Base-by-base conservation (phyloP, 2,888 invertebrate species). In the Danaus chrysippus region DNA sequence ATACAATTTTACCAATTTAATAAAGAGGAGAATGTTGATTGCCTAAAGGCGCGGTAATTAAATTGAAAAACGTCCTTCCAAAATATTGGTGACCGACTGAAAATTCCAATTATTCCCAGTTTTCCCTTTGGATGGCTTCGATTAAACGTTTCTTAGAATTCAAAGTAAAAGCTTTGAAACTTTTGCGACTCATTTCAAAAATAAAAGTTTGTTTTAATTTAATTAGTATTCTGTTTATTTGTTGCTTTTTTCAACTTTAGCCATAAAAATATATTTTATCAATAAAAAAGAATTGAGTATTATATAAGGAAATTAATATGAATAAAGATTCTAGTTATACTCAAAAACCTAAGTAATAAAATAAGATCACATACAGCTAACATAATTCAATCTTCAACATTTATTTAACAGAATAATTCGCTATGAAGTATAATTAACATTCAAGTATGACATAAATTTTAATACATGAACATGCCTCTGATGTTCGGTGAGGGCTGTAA, bases 81-180 rank as follows among this genome's bases (percentile, higher is more conserved):
- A 62, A 67, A 67, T 64, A 67, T 67, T 63, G 62, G 64, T 57
- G 58, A 67, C 58, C 54, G 63, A 61, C 64, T 61, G 59, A 59
- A 67, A 70, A 64, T 67, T 70, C 60, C 62, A 67, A 65, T 68
- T 67, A 67, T 64, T 54, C 61, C 59, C 58, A 58, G 57, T 67
- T 65, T 63, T 66, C 64, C 64, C 66, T 67, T 65, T 65, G 55
- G 65, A 61, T 53, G 64, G 64, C 59, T 61, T 54, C 64, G 61
- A 65, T 67, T 64, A 64, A 68, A 64, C 61, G 56, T 64, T 65
- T 64, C 59, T 65, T 58, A 56, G 56, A 67, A 63, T 69, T 65
- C 61, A 34, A 54, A 44, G 61, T 64, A 15, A 67, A 62, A 64
- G 59, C 65, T 63, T 68, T 62, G 41, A 62, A 62, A 63, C 42